Evolutionary conservation across 2,113 vertebrate genomes (phyloP), one percentile per base, ranked within the genome.

Genomic region (Carassius carassius): DNA sequence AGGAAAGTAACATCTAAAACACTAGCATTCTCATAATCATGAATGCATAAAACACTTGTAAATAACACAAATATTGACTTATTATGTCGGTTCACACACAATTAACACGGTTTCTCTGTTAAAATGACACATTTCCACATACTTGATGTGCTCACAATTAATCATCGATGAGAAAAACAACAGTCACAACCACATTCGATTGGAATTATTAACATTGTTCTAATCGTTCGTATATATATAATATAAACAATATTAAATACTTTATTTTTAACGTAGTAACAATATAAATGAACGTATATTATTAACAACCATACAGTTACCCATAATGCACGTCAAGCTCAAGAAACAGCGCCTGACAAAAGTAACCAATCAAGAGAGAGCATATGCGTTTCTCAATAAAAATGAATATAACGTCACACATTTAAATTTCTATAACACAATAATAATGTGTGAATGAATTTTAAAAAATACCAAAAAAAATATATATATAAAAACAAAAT

Each of bases 121-220:
- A 44, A 70, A 44, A 44, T 3, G 0, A 72, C 1, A 44, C 32
- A 14, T 49, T 17, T 10, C 6, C 21, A 56, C 29, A 58, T 37
- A 11, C 19, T 12, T 19, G 7, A 12, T 10, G 32, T 16, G 21
- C 7, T 14, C 21, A 62, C 12, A 32, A 1, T 44, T 13, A 29
- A 23, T 78, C 56, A 78, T 21, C 32, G 32, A 44, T 78, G 56
- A 78, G 11, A 78, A 78, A 78, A 78, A 62, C 77, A 78, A 62
- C 56, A 9, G 2, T 16, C 4, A 44, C 21, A 16, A 1, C 4
- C 8, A 4, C 3, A 44, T 9, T 72, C 11, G 3, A 23, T 8
- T n/a, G 1, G 12, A 12, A 5, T 78, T 78, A 25, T 4, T 23
- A 62, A 23, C 13, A 8, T 19, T 3, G 6, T 21, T 41, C 12